Evolutionary conservation across 2,888 invertebrate species (phyloP).

Genomic region (Drosophila longiperda): DNA sequence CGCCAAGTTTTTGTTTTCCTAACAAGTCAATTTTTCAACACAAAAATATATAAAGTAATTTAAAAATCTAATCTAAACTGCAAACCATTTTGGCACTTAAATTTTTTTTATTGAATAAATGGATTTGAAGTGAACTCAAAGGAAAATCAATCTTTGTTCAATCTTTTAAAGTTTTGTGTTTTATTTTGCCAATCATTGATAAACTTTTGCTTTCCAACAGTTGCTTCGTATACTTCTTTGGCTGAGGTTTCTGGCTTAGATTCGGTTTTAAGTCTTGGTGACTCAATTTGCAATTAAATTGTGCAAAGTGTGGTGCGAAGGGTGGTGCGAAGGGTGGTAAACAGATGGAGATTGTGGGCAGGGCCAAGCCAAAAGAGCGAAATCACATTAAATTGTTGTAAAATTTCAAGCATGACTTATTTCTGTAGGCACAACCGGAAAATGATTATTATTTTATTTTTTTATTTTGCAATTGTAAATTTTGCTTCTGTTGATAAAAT

Average conservation of each 20-base stretch:
- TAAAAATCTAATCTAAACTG: neutral
- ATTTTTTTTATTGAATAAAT: neutral
- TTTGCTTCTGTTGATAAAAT: constrained; percentile 37
- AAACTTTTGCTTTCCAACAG: constrained; percentile 27
- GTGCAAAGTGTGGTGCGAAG: neutral
- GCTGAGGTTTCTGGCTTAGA: constrained; percentile 10
- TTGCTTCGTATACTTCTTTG: constrained; percentile 2
- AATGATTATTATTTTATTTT: constrained; percentile 56
- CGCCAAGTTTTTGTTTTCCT: neutral
- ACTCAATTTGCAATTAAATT: constrained; percentile 61
- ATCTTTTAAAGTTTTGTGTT: constrained; percentile 33
- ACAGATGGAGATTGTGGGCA: neutral
- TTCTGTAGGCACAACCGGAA: constrained; percentile 61
- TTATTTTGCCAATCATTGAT: constrained; percentile 12
- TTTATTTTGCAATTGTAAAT: constrained; percentile 17
- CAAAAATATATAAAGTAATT: neutral
- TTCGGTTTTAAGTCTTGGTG: constrained; percentile 27
- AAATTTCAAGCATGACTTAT: constrained; percentile 67
- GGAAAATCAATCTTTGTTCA: constrained; percentile 11
- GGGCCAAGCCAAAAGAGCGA: constrained; percentile 7
- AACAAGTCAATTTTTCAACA: neutral
- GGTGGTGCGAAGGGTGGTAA: neutral
- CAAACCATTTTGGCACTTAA: neutral
- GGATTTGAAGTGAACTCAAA: constrained; percentile 5
- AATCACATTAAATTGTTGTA: constrained; percentile 50